These are phyloP conservation scores for Charadrius vociferus DNA, from an alignment of 2,113 vertebrate species.

Conservation along the genomic window DNA sequence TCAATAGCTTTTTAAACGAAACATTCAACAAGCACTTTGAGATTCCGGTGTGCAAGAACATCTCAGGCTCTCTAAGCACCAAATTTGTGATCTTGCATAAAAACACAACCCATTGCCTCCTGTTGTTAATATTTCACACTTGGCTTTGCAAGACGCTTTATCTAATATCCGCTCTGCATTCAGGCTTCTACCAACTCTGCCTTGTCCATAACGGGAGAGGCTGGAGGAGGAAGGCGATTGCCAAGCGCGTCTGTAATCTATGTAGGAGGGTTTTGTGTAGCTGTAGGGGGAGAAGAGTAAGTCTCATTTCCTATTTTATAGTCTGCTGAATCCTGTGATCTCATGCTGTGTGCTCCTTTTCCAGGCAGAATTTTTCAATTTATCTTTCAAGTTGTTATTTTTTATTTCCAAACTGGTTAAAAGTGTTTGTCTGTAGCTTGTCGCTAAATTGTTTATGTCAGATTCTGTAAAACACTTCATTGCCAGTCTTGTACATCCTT, in stretches of 20 bases:
- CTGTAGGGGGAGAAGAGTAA: slow-evolving; percentile 45
- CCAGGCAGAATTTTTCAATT: slow-evolving; percentile 59
- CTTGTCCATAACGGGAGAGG: neutral
- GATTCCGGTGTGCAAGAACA: neutral
- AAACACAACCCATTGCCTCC: slow-evolving; percentile 30
- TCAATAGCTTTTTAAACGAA: slow-evolving; percentile 27
- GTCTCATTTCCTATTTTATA: slow-evolving; percentile 68
- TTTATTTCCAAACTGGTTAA: slow-evolving; percentile 59
- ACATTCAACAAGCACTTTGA: slow-evolving; percentile 20
- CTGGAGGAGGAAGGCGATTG: slow-evolving; percentile 44
- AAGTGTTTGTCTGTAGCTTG: slow-evolving; percentile 33
- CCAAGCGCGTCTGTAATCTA: slow-evolving; percentile 24
- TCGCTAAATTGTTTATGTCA: slow-evolving; percentile 4
- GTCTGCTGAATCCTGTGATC: slow-evolving; percentile 58
- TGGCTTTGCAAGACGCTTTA: slow-evolving; percentile 51
- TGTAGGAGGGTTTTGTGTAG: slow-evolving; percentile 53
- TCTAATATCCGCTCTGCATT: slow-evolving; percentile 34
- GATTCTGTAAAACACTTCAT: neutral
- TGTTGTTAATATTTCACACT: slow-evolving; percentile 64
- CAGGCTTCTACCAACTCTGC: slow-evolving; percentile 22
- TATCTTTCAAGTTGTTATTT: slow-evolving; percentile 39
- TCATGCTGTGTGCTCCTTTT: slow-evolving; percentile 56
- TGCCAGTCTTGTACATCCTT: neutral
- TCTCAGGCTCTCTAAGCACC: neutral
- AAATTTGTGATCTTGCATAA: slow-evolving; percentile 64